Evolutionary conservation across 2,888 invertebrate species (phyloP), one percentile per base, ranked within the genome.

Genomic region (Drosophila acutilabella): DNA sequence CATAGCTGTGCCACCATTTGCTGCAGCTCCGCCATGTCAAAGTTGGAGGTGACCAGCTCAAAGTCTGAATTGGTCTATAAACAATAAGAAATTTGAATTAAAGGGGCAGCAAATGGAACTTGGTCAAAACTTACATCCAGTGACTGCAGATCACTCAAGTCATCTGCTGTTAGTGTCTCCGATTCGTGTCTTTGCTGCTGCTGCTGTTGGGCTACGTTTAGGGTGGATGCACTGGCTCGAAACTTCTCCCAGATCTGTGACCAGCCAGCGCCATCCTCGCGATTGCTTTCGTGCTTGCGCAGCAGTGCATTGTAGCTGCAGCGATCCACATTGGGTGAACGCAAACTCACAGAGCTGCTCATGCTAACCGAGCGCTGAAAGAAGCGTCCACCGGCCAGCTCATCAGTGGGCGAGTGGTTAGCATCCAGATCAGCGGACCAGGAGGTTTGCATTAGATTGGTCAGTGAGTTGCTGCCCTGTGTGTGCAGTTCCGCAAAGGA

Each of bases 1-100:
- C 95, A 95, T 33, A 96, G 90, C 80, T 95, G 95, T 47, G 94
- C 93, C 10, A 95, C 94, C 92, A 96, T 93, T 79, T 93, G 93
- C 66, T 94, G 94, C 61, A 95, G 89, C 74, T 95, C 95, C 38
- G 89, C 91, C 48, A 93, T 93, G 74, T 94, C 93, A 79, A 94
- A 94, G 41, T 94, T 93, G 71, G 93, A 93, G 2, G 94, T 93
- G 18, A 95, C 91, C 42, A 95, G 92, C 90, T 95, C 95, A 91
- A 94, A 95, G 69, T 94, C 94, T 42, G 94, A 91, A 30, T 93
- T 88, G n/a, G 78, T 93, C 90, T 92, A 48, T 16, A 0, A 50
- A 64, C 16, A 50, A 6, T 1, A n/a, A 6, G 2, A n/a, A 7
- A 38, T 1, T 13, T 10, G 6, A 8, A 36, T 26, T 0, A 1